phyloP scores from a whole-genome alignment of 1,140 invertebrate genomes.

The Drosophila leontia region DNA sequence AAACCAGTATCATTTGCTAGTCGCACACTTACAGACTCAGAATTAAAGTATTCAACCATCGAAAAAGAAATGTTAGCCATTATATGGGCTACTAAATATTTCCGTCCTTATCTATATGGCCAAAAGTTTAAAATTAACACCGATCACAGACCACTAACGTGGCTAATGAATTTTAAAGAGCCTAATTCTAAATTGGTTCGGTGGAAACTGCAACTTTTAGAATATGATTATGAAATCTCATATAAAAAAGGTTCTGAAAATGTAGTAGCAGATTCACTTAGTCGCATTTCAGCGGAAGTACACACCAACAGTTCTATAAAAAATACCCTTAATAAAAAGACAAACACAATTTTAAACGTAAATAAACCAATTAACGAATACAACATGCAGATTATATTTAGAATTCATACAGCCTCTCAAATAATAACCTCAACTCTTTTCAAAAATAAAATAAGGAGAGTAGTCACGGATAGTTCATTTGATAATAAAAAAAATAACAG shows the following conservation, averaged over 20 bases:
- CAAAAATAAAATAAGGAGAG: background rate
- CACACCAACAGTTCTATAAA: background rate
- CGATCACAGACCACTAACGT: background rate
- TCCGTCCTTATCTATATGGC: background rate
- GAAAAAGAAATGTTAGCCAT: slow-evolving; percentile 23
- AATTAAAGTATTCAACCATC: slow-evolving; percentile 15
- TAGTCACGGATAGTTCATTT: slow-evolving; percentile 4
- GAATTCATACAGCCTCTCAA: background rate
- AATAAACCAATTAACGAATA: background rate
- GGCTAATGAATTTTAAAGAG: background rate
- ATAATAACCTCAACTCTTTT: slow-evolving; percentile 1
- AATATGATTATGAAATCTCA: background rate
- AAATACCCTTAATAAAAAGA: background rate
- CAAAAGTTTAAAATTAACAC: background rate
- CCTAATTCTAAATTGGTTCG: background rate
- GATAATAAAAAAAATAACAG: slow-evolving; percentile 1
- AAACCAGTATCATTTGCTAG: slow-evolving; percentile 24
- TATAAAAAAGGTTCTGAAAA: background rate
- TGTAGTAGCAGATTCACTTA: background rate
- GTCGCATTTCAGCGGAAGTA: background rate
- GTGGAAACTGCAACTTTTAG: background rate
- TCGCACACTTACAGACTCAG: background rate
- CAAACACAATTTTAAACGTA: slow-evolving; percentile 1
- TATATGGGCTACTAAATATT: background rate
- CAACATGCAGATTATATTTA: background rate